Base-by-base conservation (phyloP, 1,140 invertebrate genomes). In the Drosophila mayri region DNA sequence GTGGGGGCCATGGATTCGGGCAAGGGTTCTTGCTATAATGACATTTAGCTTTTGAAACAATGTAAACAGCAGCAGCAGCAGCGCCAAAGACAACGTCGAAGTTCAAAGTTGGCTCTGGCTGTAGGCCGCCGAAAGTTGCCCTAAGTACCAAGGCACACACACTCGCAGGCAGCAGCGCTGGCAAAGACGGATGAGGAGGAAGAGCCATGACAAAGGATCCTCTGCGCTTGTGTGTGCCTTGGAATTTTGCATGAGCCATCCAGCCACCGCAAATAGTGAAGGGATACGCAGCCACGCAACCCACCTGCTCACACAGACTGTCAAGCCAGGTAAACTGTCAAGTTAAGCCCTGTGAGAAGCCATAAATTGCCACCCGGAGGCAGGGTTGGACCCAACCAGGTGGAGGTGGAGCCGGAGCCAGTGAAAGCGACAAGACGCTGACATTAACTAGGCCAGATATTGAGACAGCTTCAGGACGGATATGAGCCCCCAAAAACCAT, bases 31-130 rank as follows among this genome's bases (percentile, higher is more conserved):
- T 54, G 74, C 81, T 85, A 90, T 90, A 90, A 90, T 90, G 85
- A 85, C 85, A 90, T 90, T 90, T 90, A 90, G 81, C 85, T 90
- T 73, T 90, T 85, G 86, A 81, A 79, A 90, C 85, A 90, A 90
- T 85, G 85, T 90, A 90, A 90, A 90, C 85, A 90, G 63, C 67
- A 57, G 25, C 25, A 25, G 41, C 20, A 44, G 57, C 52, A 76
- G 46, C 63, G 18, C 43, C 66, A 37, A 73, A 74, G 59, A 63
- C 79, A 74, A 71, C 68, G 83, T 79, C 83, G 76, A 88, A 87
- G 84, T 88, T 87, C 84, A 87, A 87, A 87, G 76, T 88, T 87
- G 67, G 64, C 80, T 61, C 52, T 28, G 52, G 72, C 80, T 84
- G 61, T 84, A 84, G 84, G 84, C 85, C 77, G 72, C 80, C 80